phyloP scores from a whole-genome alignment of 2,797 vertebrate genomes.

The Cichlasoma orientale region DNA sequence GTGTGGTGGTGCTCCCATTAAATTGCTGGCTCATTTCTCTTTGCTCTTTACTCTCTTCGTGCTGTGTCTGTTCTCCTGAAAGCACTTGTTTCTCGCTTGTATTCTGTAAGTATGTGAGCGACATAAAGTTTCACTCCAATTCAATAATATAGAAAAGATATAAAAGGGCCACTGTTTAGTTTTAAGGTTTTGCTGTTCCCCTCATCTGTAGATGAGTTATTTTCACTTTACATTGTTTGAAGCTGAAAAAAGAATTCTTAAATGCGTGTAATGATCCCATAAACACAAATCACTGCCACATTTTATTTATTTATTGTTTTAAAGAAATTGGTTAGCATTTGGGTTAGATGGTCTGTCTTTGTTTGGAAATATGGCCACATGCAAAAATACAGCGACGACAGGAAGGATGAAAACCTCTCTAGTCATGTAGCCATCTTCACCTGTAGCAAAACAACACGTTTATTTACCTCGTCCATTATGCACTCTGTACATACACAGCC shows the following conservation, averaged over 20 bases:
- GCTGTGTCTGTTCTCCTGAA: slow-evolving; percentile 31
- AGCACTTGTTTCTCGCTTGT: slow-evolving; percentile 32
- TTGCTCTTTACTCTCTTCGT: slow-evolving; percentile 24
- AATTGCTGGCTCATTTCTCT: slow-evolving; percentile 16
- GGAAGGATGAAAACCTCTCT: not conserved
- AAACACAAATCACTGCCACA: not conserved
- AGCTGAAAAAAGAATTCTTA: not conserved
- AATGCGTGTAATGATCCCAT: not conserved
- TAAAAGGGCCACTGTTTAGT: slow-evolving; percentile 15
- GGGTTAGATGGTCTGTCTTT: not conserved
- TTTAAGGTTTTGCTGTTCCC: slow-evolving; percentile 25
- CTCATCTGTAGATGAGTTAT: slow-evolving; percentile 10
- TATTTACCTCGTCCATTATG: slow-evolving; percentile 38
- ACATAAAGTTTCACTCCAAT: slow-evolving; percentile 11
- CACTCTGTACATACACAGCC: slow-evolving; percentile 33
- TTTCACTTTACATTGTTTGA: slow-evolving; percentile 3
- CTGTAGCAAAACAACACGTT: slow-evolving; percentile 23
- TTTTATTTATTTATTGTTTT: not conserved
- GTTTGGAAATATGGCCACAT: not conserved
- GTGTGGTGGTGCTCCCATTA: slow-evolving; percentile 30
- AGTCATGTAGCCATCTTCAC: slow-evolving; percentile 11
- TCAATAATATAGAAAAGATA: slow-evolving; percentile 12
- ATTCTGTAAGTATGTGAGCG: slow-evolving; percentile 15
- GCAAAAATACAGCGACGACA: not conserved
- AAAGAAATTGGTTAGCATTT: not conserved